Percentiles rank a stretch among this genome's conserved stretches.
Conservation (phyloP, 2,113 vertebrate species). For the Periophthalmus modestus region DNA sequence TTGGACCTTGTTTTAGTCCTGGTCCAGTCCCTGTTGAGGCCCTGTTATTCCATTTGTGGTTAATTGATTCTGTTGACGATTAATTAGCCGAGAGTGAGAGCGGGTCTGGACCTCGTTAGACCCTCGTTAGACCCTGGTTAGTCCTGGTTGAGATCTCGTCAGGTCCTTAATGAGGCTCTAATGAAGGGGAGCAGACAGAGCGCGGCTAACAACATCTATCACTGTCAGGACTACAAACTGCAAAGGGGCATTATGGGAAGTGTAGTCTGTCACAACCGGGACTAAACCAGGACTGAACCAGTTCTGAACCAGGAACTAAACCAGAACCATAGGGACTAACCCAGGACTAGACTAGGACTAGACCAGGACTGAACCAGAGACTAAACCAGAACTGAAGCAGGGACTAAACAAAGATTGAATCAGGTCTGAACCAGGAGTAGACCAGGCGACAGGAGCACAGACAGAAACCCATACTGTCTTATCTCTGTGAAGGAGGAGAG, state of each 20-base stretch:
- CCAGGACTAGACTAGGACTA: neutral
- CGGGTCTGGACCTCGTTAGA: constrained; percentile 8
- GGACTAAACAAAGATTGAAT: neutral
- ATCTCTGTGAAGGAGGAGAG: too few species aligned
- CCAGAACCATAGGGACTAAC: neutral
- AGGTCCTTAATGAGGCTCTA: constrained; percentile 8
- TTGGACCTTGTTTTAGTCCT: neutral
- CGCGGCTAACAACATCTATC: neutral
- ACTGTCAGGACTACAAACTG: neutral
- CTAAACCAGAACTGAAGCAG: neutral
- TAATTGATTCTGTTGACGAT: neutral
- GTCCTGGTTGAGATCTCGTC: constrained; percentile 3
- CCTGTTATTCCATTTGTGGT: neutral
- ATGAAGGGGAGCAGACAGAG: constrained; percentile 3
- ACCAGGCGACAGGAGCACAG: too few species aligned
- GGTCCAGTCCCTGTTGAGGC: neutral
- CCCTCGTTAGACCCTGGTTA: neutral
- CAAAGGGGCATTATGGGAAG: neutral
- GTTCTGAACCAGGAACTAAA: neutral
- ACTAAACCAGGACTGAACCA: neutral
- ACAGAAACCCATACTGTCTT: too few species aligned
- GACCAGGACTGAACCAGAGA: neutral
- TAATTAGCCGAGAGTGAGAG: neutral
- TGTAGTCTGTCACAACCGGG: neutral
- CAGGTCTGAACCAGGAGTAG: too few species aligned